phyloP scores from a whole-genome alignment of 53 echinoderm and acorn worm genomes.

The Patiria pectinifera region DNA sequence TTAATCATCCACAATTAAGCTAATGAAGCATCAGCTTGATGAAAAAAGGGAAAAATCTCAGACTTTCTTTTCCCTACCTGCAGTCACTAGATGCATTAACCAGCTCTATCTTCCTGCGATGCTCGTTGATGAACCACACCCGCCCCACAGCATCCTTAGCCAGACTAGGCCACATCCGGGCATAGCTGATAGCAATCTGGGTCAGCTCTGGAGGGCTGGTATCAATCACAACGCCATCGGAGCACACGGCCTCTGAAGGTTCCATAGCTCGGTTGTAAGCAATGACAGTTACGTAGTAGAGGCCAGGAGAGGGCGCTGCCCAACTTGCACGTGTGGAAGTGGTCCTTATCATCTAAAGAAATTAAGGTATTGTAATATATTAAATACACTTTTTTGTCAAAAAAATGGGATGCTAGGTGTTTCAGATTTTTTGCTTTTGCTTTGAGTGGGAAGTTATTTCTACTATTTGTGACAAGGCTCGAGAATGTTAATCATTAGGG shows the following conservation, averaged over 20 bases:
- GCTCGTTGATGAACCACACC: constrained; percentile 50
- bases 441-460: no score
- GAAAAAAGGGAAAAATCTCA: no score
- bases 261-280: constrained; percentile 58
- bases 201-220: constrained; percentile 36
- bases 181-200: constrained; percentile 33
- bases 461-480: no score
- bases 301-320: constrained; percentile 52
- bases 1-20: no score
- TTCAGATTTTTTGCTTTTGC: no score
- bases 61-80: constrained; percentile 3
- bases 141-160: constrained; percentile 18
- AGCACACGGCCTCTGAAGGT: constrained; percentile 36
- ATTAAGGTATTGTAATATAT: background rate
- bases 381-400: no score
- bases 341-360: constrained; percentile 41
- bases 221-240: constrained; percentile 37
- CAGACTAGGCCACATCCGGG: constrained; percentile 38
- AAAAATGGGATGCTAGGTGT: no score
- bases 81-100: constrained; percentile 16
- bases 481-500: no score
- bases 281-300: constrained; percentile 31
- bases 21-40: no score
- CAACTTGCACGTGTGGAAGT: constrained; percentile 47
- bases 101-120: constrained; percentile 13